Conservation (phyloP, 2,797 vertebrate species). For the Eidolon dupreanum region DNA sequence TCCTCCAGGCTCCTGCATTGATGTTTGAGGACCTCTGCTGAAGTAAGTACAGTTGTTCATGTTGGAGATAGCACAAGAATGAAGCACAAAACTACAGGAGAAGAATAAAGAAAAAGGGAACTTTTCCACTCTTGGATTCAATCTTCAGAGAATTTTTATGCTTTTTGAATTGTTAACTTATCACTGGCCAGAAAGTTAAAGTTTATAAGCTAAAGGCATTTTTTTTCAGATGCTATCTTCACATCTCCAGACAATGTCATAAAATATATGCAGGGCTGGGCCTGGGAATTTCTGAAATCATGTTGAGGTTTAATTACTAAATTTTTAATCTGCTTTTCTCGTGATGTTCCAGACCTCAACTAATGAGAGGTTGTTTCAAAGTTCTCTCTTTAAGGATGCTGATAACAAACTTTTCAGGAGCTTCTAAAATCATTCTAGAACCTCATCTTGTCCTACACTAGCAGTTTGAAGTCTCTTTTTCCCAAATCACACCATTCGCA, state of each 20-base stretch:
- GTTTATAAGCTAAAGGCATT: background rate
- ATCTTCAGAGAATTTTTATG: background rate
- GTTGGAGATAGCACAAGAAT: background rate
- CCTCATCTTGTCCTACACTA: background rate
- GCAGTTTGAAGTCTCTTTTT: background rate
- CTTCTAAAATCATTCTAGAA: background rate
- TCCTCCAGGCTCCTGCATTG: background rate
- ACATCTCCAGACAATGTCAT: background rate
- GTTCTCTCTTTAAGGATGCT: background rate
- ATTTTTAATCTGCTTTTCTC: background rate
- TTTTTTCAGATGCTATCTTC: background rate
- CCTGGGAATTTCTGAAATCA: background rate
- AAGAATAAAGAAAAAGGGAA: background rate
- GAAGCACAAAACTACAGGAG: background rate
- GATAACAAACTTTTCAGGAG: background rate
- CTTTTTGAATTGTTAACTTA: conserved; percentile 1
- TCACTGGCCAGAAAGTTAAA: background rate
- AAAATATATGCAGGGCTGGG: background rate
- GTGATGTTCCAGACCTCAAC: background rate
- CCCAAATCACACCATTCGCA: background rate
- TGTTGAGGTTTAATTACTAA: background rate
- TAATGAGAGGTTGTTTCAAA: background rate
- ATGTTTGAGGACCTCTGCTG: background rate
- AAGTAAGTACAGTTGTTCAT: background rate
- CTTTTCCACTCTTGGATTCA: background rate